Conservation (phyloP, 2,113 vertebrate genomes). For the Phycodurus eques region DNA sequence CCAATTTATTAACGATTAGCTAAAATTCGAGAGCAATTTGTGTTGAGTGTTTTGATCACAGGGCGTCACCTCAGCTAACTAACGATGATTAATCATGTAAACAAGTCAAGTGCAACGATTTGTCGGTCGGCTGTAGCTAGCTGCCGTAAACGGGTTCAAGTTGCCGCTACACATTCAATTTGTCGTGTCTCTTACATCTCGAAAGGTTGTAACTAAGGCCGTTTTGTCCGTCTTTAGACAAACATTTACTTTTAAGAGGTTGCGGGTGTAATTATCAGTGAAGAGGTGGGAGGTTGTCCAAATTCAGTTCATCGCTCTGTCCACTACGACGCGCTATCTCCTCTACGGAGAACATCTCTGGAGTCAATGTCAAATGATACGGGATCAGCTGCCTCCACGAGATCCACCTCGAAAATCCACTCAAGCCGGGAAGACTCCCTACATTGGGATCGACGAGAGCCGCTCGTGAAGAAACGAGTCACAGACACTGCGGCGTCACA, state of each 20-base stretch:
- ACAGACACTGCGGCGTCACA: conserved; percentile 9
- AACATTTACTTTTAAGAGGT: neutral
- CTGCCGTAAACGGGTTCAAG: neutral
- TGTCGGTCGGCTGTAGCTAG: neutral
- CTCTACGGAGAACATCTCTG: neutral
- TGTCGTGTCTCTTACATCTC: neutral
- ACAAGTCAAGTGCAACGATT: neutral
- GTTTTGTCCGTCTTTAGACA: neutral
- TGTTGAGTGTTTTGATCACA: neutral
- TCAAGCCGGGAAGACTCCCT: neutral
- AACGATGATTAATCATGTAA: neutral
- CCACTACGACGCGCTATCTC: neutral
- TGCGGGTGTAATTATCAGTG: neutral
- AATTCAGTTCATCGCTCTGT: neutral
- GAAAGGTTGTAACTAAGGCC: neutral
- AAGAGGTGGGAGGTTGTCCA: too few relatives aligned
- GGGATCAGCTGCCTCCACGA: conserved; percentile 49
- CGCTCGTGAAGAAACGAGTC: conserved; percentile 21
- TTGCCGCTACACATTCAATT: neutral
- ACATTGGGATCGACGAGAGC: neutral
- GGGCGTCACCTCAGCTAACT: neutral
- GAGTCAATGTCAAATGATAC: conserved; percentile 58
- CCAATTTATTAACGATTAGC: neutral
- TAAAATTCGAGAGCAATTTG: neutral
- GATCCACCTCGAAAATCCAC: conserved; percentile 21